Conservation (phyloP, 2,888 invertebrate species). For the Sclerodermus sp. region DNA sequence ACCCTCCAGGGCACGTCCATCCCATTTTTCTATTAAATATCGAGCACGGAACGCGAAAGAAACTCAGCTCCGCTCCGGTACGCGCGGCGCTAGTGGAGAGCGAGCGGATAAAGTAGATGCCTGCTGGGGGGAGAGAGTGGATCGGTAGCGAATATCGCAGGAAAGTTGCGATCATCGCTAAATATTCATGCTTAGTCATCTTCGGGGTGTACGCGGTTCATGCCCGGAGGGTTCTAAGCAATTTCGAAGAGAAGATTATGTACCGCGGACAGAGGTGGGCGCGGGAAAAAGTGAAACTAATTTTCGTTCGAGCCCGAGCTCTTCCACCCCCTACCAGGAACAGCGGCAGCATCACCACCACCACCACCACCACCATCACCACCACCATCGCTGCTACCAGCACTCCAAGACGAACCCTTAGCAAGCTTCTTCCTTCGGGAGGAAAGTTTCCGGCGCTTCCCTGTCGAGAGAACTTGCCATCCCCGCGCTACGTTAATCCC, state of each 20-base stretch:
- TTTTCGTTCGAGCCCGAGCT: constrained; percentile 30
- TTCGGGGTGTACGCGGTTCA: constrained; percentile 5
- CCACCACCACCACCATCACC: constrained; percentile 4
- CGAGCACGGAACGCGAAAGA: too few relatives aligned
- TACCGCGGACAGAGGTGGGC: constrained; percentile 4
- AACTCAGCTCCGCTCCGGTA: too few relatives aligned
- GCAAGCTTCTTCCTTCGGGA: constrained; percentile 9
- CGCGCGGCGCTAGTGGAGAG: too few relatives aligned
- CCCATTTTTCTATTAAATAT: too few relatives aligned
- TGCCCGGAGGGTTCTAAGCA: constrained; percentile 27
- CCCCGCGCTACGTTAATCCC: constrained; percentile 32
- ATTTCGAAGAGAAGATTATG: constrained; percentile 35
- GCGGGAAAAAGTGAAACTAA: constrained; percentile 34
- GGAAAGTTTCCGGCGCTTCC: constrained; percentile 32
- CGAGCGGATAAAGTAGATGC: too few relatives aligned
- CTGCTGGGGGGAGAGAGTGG: too few relatives aligned
- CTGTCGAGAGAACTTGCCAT: constrained; percentile 25
- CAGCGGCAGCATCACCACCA: too few relatives aligned
- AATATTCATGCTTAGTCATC: constrained; percentile 28
- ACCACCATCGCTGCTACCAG: constrained; percentile 9
- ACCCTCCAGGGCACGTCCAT: too few relatives aligned
- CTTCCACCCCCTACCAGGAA: too few relatives aligned
- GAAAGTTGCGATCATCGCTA: constrained; percentile 7
- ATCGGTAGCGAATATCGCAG: too few relatives aligned
- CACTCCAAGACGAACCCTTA: neutral